These are phyloP conservation scores for Lepidurus arcticus DNA, from an alignment of 1,140 invertebrate species.

Conservation along the genomic window DNA sequence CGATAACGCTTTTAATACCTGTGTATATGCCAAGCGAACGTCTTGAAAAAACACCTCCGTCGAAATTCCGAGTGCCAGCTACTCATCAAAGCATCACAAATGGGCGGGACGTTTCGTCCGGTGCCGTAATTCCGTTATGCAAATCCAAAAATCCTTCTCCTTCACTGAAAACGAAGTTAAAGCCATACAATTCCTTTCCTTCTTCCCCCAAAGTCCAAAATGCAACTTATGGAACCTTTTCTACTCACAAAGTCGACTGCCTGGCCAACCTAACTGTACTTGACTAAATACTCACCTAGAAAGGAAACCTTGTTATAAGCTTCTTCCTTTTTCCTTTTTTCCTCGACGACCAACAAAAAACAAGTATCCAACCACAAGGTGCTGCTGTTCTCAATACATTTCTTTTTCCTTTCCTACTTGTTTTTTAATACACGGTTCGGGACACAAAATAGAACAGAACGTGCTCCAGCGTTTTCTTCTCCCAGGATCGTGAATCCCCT, in stretches of 20 bases:
- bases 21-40: too few relatives aligned
- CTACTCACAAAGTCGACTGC: neutral
- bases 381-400: neutral
- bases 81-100: slow-evolving; percentile 15
- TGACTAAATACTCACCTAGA: slow-evolving; percentile 13
- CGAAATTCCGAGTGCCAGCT: neutral
- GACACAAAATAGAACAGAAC: slow-evolving; percentile 3
- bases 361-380: neutral
- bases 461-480: slow-evolving; percentile 12
- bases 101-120: neutral
- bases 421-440: slow-evolving; percentile 9
- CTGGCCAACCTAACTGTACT: neutral
- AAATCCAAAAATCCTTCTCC: neutral
- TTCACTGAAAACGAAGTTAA: neutral
- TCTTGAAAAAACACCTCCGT: too few relatives aligned
- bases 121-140: slow-evolving; percentile 4
- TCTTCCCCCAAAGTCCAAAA: neutral
- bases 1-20: neutral
- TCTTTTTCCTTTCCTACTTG: neutral
- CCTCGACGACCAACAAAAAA: neutral
- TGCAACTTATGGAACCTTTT: neutral
- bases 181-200: neutral
- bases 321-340: neutral
- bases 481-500: neutral
- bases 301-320: slow-evolving; percentile 7